phyloP scores from a whole-genome alignment of 1,140 invertebrate genomes.

The Geopemphigus sp. region DNA sequence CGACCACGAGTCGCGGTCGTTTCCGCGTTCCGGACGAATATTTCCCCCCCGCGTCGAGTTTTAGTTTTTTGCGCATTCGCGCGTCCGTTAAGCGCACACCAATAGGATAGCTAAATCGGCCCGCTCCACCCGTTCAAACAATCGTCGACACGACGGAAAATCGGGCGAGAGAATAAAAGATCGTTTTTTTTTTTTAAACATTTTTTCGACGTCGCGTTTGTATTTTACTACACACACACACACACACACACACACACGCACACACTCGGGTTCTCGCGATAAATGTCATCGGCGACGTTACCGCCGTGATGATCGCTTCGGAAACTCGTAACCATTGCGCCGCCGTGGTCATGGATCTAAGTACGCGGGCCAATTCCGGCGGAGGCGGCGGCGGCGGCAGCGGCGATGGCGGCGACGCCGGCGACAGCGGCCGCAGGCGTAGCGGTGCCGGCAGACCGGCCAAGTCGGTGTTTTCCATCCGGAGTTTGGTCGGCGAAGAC shows the following conservation, averaged over 20 bases:
- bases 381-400: background rate
- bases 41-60: background rate
- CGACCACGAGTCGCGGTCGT: background rate
- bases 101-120: too few relatives aligned
- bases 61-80: background rate
- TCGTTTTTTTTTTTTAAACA: too few relatives aligned
- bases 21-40: background rate
- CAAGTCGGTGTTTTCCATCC: constrained; percentile 53
- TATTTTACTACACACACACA: too few relatives aligned
- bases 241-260: too few relatives aligned
- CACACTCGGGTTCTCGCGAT: background rate
- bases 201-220: too few relatives aligned
- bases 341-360: constrained; percentile 27
- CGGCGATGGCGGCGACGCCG: constrained; percentile 13
- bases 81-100: too few relatives aligned
- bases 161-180: too few relatives aligned
- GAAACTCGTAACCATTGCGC: constrained; percentile 28
- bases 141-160: too few relatives aligned
- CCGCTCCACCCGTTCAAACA: too few relatives aligned
- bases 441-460: constrained; percentile 50
- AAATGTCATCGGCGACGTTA: constrained; percentile 8
- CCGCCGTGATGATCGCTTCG: constrained; percentile 17
- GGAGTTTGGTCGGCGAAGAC: constrained; percentile 53
- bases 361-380: constrained; percentile 20
- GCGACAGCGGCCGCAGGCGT: background rate